Conservation (phyloP, 2,113 vertebrate genomes). For the Sylvilagus bachmani region DNA sequence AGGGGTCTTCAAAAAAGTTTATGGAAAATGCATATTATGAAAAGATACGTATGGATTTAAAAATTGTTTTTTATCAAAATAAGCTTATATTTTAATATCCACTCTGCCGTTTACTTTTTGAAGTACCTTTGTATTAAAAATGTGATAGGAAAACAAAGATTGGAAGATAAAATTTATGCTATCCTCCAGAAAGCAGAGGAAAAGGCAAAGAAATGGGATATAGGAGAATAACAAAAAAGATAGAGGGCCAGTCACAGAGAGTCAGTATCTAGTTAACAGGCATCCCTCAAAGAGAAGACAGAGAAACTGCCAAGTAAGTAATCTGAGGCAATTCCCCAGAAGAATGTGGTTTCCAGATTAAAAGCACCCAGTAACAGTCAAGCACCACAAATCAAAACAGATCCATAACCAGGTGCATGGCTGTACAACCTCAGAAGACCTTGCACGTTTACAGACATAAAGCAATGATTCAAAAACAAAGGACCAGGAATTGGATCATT, state of each 20-base stretch:
- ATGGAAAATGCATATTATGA: too few species aligned
- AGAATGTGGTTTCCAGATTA: neutral
- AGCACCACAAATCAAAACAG: neutral
- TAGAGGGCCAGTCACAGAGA: neutral
- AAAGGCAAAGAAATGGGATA: constrained; percentile 19
- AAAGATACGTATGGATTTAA: too few species aligned
- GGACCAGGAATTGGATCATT: constrained; percentile 8
- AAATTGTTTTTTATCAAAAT: too few species aligned
- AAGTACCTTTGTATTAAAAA: neutral
- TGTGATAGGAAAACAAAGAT: neutral
- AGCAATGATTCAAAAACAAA: constrained; percentile 49
- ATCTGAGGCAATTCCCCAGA: constrained; percentile 42
- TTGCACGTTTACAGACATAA: constrained; percentile 14
- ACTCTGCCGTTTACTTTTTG: too few species aligned
- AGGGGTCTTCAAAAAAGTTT: too few species aligned
- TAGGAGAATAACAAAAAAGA: neutral
- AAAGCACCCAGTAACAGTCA: neutral
- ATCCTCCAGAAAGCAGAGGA: constrained; percentile 24
- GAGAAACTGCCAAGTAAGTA: constrained; percentile 19
- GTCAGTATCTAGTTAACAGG: neutral
- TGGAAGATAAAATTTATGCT: constrained; percentile 25
- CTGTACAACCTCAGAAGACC: constrained; percentile 37
- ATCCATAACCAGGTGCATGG: neutral
- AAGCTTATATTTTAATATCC: too few species aligned
- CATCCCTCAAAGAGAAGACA: neutral